Percentiles rank a stretch among this genome's conserved stretches.
Conservation (phyloP, 2,888 invertebrate species). For the Prionchulus punctatus region DNA sequence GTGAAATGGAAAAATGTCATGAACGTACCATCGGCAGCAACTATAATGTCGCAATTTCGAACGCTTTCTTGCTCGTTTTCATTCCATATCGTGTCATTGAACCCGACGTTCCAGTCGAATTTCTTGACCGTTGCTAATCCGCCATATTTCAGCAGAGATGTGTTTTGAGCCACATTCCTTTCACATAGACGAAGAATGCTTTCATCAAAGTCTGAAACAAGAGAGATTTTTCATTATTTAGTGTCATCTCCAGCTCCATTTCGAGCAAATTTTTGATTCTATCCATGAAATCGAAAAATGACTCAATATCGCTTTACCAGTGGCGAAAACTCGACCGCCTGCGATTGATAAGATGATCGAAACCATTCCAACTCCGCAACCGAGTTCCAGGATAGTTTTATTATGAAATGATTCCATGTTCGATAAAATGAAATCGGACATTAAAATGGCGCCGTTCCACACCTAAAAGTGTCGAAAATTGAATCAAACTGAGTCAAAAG, state of each 20-base stretch:
- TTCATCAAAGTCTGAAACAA: background rate
- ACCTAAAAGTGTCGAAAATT: background rate
- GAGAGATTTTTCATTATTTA: background rate
- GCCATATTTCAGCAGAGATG: background rate
- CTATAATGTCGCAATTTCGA: background rate
- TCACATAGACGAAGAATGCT: background rate
- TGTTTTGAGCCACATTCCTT: background rate
- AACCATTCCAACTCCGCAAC: background rate
- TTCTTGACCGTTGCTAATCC: background rate
- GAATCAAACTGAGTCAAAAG: background rate
- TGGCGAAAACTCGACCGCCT: background rate
- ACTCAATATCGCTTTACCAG: background rate
- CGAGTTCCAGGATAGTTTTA: constrained; percentile 16
- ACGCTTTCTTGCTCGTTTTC: background rate
- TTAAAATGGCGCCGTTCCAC: constrained; percentile 7
- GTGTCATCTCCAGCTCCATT: background rate
- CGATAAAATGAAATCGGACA: constrained; percentile 7
- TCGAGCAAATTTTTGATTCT: too few relatives aligned
- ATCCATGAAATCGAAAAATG: too few relatives aligned
- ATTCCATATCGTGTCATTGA: background rate
- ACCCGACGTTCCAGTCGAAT: background rate
- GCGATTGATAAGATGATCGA: background rate
- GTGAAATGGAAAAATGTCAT: background rate
- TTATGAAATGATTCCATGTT: constrained; percentile 17
- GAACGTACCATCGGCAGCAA: background rate